Evolutionary conservation across 2,113 vertebrate genomes (phyloP).

Genomic region (Empidonax traillii): DNA sequence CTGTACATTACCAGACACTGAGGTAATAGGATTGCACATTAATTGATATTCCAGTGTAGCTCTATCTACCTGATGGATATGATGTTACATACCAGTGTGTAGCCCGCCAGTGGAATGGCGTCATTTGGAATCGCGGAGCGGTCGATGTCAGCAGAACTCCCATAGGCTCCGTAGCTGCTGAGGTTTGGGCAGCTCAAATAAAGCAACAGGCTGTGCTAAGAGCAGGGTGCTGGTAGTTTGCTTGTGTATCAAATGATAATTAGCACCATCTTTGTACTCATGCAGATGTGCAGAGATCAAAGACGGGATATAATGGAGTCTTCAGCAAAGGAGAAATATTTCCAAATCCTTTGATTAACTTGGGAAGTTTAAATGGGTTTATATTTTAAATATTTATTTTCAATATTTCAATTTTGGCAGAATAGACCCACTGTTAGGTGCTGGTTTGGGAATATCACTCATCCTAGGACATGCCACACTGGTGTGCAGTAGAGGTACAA

Average conservation of each 20-base stretch:
- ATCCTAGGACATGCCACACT: neutral
- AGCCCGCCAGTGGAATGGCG: neutral
- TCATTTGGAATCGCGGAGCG: neutral
- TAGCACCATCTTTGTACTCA: neutral
- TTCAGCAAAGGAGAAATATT: neutral
- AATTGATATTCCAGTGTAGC: constrained; percentile 54
- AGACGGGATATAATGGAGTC: neutral
- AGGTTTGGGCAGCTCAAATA: neutral
- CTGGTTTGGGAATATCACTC: neutral
- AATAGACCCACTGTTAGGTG: neutral
- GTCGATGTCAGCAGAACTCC: neutral
- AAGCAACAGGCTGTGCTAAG: neutral
- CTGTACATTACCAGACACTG: constrained; percentile 63
- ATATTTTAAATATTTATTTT: neutral
- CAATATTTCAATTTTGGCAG: neutral
- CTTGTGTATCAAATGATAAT: neutral
- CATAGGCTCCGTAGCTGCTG: neutral
- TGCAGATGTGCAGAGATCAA: neutral
- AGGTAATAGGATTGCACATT: constrained; percentile 53
- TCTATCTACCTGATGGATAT: constrained; percentile 39
- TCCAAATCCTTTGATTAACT: neutral
- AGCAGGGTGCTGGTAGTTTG: neutral
- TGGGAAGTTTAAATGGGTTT: neutral
- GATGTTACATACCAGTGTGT: neutral
- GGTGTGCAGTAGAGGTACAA: neutral